Percentiles rank a stretch among this genome's conserved stretches.
Evolutionary conservation across 2,797 vertebrate species (phyloP).

Genomic region (Iguana delicatissima): DNA sequence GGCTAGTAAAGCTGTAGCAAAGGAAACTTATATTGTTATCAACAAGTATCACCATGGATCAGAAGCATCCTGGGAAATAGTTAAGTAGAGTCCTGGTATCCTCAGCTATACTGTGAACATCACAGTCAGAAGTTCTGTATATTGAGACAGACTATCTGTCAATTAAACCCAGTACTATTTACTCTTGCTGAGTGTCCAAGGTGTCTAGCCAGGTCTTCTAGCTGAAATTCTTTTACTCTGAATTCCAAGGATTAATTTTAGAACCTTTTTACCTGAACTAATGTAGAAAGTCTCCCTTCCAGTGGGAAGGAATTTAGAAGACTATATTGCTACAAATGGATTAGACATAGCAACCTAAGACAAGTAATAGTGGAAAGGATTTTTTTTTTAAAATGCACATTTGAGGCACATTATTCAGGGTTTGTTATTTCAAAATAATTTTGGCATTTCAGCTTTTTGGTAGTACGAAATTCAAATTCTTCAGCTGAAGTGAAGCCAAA

Average conservation of each 20-base stretch:
- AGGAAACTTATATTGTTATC: not conserved
- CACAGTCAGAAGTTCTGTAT: not conserved
- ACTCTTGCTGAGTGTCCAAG: not conserved
- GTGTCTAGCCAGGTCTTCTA: not conserved
- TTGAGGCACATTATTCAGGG: not conserved
- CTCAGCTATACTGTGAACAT: not conserved
- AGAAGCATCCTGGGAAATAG: no score
- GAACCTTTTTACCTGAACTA: not conserved
- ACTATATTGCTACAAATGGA: not conserved
- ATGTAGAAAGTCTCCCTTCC: not conserved
- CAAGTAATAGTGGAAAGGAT: not conserved
- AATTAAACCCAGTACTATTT: not conserved
- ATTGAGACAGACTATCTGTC: not conserved
- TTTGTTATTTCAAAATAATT: not conserved
- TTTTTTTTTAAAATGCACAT: not conserved
- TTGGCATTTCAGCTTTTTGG: not conserved
- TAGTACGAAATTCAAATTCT: not conserved
- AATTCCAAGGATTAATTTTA: not conserved
- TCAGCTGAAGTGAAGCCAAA: not conserved
- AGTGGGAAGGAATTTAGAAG: not conserved
- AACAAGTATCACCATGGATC: not conserved
- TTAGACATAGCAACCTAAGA: not conserved
- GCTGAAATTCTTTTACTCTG: not conserved
- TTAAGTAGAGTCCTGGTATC: no score
- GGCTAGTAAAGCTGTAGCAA: not conserved